A percentile compares a stretch with the other conserved stretches of the same genome.
Evolutionary conservation across 35 echinoderm and acorn worm genomes (phyloP).

Genomic region (Hemicentrotus pulcherrimus): DNA sequence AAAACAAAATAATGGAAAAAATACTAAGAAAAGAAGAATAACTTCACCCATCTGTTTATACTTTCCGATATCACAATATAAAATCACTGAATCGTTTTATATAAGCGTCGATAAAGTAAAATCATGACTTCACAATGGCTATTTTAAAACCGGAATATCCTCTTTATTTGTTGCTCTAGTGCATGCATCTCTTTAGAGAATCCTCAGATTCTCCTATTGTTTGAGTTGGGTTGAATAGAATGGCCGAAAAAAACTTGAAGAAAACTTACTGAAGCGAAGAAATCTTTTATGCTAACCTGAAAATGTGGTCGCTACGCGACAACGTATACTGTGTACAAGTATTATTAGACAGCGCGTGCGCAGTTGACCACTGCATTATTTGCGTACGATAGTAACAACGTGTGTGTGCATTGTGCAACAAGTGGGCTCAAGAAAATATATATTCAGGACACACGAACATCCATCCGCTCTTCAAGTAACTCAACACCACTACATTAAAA

Average conservation of each 20-base stretch:
- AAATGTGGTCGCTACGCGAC: constrained; percentile 40
- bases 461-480: neutral
- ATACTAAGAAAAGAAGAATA: no score
- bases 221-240: neutral
- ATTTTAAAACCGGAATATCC: neutral
- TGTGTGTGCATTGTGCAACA: constrained; percentile 2
- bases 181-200: neutral
- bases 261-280: constrained; percentile 16
- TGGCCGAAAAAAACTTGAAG: neutral
- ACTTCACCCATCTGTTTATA: no score
- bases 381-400: constrained; percentile 42
- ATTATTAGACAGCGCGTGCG: constrained; percentile 7
- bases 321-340: constrained; percentile 1
- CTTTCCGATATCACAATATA: neutral
- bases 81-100: neutral
- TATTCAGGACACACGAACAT: neutral
- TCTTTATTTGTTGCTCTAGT: neutral
- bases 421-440: neutral
- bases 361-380: constrained; percentile 22
- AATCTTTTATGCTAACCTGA: neutral
- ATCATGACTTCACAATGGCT: neutral
- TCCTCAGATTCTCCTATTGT: neutral
- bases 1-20: no score
- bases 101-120: neutral
- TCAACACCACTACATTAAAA: neutral